These are phyloP conservation scores for Mirounga angustirostris DNA, from an alignment of 2,113 vertebrate genomes.

Conservation along the genomic window DNA sequence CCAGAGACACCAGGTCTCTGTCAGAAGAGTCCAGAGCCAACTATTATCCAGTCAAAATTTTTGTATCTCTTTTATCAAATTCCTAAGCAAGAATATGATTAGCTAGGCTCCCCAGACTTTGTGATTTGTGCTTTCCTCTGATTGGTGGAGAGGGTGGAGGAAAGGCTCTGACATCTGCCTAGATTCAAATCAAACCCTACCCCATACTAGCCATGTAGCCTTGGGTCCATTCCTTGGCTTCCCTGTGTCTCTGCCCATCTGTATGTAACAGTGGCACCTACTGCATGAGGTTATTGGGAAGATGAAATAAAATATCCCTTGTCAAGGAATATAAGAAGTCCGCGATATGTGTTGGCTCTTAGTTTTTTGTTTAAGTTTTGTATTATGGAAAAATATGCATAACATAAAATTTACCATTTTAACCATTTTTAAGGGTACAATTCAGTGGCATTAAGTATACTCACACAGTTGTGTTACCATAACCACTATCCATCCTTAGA, in stretches of 20 bases:
- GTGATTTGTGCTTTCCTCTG: neutral
- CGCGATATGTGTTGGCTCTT: constrained; percentile 29
- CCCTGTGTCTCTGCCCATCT: neutral
- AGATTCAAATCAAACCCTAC: neutral
- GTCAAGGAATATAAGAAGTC: neutral
- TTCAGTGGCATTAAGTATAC: neutral
- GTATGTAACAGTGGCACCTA: neutral
- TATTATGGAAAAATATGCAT: neutral
- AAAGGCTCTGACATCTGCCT: neutral
- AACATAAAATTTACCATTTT: neutral
- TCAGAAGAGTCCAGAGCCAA: neutral
- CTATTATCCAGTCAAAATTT: neutral
- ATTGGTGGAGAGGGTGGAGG: neutral
- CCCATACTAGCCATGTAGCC: neutral
- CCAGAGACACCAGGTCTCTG: neutral
- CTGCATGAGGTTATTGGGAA: neutral
- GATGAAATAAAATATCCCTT: neutral
- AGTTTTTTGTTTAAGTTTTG: neutral
- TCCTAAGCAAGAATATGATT: neutral
- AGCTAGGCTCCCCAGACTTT: neutral
- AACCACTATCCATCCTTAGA: neutral
- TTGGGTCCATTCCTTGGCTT: neutral
- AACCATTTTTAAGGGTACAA: neutral
- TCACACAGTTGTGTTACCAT: neutral
- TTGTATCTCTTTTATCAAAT: neutral